Evolutionary conservation across 1,140 invertebrate genomes (phyloP).

Genomic region (Chionoecetes opilio): DNA sequence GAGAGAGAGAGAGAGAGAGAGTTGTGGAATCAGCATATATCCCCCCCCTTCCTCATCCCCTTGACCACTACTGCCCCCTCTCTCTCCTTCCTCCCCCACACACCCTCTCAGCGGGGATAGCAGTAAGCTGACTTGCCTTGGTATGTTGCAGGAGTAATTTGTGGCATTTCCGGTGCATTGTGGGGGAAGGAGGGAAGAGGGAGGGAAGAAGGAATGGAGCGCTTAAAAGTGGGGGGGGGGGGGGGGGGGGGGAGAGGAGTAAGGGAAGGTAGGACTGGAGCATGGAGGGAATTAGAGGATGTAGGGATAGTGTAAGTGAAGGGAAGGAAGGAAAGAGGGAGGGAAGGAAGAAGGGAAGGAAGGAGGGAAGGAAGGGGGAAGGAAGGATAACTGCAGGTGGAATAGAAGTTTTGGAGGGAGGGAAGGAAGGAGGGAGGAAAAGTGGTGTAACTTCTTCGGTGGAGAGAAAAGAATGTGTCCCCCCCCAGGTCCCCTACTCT

Average conservation of each 20-base stretch:
- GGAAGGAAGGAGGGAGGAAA: neutral
- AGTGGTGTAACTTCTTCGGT: slow-evolving; percentile 11
- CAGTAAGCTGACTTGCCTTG: neutral
- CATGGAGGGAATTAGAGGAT: no score
- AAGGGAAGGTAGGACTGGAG: no score
- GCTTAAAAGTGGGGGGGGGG: no score
- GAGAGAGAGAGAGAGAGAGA: neutral
- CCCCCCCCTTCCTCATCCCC: neutral
- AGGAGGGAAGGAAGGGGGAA: neutral
- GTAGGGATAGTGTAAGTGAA: neutral
- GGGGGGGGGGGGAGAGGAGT: neutral
- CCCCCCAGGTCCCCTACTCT: neutral
- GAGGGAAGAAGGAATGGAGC: neutral
- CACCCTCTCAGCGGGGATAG: neutral
- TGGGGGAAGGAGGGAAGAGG: neutral
- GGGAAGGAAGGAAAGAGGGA: neutral
- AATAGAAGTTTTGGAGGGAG: no score
- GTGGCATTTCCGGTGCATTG: slow-evolving; percentile 25
- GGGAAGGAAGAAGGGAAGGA: neutral
- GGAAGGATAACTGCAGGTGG: no score
- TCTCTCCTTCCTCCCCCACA: neutral
- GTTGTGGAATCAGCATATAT: neutral
- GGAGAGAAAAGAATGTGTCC: neutral
- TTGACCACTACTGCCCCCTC: neutral
- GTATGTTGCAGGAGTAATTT: slow-evolving; percentile 17